phyloP scores from a whole-genome alignment of 2,888 invertebrate genomes.

The Matsumyia berberina region DNA sequence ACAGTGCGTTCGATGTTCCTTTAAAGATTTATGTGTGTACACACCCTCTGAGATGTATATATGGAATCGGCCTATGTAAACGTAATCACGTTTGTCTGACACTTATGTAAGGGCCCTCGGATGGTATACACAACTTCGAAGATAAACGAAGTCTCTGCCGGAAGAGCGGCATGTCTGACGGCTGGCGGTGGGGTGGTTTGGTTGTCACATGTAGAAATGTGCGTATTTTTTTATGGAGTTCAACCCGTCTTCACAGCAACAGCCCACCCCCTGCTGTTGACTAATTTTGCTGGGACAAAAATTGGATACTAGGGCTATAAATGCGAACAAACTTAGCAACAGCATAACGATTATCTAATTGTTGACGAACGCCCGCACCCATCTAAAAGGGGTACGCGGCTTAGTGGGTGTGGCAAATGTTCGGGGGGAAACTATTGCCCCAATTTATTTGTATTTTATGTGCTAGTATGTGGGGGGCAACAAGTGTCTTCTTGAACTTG shows the following conservation, averaged over 20 bases:
- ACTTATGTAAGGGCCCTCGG: background rate
- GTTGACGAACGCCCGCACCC: constrained; percentile 4
- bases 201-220: constrained; percentile 12
- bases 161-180: constrained; percentile 1
- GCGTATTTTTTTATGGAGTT: constrained; percentile 1
- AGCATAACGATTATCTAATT: constrained; percentile 24
- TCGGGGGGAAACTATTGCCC: constrained; percentile 24
- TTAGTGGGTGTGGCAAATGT: constrained; percentile 56
- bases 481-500: constrained; percentile 52
- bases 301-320: constrained; percentile 3
- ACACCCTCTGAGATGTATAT: background rate
- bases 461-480: constrained; percentile 21
- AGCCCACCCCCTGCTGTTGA: background rate
- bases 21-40: background rate
- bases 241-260: background rate
- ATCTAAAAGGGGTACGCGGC: constrained; percentile 19
- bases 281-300: background rate
- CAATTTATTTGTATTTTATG: constrained; percentile 29
- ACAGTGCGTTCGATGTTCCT: constrained; percentile 36
- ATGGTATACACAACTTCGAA: background rate
- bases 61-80: constrained; percentile 9
- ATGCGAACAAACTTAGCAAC: constrained; percentile 22
- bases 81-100: constrained; percentile 28
- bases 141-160: constrained; percentile 2
- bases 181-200: constrained; percentile 2